These are phyloP conservation scores for Macroglossus sobrinus DNA, from an alignment of 2,113 vertebrate genomes.

Conservation along the genomic window DNA sequence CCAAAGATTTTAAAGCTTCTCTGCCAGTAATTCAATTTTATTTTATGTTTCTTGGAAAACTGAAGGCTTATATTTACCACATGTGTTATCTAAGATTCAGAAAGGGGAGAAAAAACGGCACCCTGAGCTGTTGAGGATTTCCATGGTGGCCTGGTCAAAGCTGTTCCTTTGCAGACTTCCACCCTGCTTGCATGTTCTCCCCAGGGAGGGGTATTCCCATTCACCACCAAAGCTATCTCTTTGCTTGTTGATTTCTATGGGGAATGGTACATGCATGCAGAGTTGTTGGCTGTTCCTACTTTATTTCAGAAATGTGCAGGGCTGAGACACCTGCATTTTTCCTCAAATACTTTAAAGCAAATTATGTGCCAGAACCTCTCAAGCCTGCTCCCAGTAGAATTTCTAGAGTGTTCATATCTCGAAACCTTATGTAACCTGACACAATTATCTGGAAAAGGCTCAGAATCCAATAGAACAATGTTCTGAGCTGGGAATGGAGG, in stretches of 20 bases:
- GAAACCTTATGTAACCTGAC: slow-evolving; percentile 62
- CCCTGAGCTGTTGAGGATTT: not conserved
- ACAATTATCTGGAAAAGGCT: slow-evolving; percentile 67
- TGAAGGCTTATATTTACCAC: slow-evolving; percentile 45
- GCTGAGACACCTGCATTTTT: slow-evolving; percentile 59
- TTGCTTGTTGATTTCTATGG: not conserved
- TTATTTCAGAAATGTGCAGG: slow-evolving; percentile 49
- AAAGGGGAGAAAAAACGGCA: not conserved
- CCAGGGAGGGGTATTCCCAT: not conserved
- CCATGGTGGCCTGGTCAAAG: not conserved
- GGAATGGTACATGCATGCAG: not conserved
- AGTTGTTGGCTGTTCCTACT: slow-evolving; percentile 1
- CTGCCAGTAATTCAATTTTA: slow-evolving; percentile 53
- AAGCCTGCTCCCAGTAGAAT: slow-evolving; percentile 39
- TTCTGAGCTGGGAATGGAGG: slow-evolving; percentile 56
- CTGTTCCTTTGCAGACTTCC: not conserved
- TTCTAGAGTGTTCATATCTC: slow-evolving; percentile 55
- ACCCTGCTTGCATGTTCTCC: not conserved
- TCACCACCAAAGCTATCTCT: not conserved
- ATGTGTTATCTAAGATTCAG: slow-evolving; percentile 60
- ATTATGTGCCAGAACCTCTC: slow-evolving; percentile 14
- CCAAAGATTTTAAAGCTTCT: slow-evolving; percentile 49
- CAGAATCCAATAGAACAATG: slow-evolving; percentile 10
- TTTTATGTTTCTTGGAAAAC: slow-evolving; percentile 68
- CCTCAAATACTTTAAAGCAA: slow-evolving; percentile 61